Conservation (phyloP, 2,888 invertebrate species). For the Laspeyria flexula region DNA sequence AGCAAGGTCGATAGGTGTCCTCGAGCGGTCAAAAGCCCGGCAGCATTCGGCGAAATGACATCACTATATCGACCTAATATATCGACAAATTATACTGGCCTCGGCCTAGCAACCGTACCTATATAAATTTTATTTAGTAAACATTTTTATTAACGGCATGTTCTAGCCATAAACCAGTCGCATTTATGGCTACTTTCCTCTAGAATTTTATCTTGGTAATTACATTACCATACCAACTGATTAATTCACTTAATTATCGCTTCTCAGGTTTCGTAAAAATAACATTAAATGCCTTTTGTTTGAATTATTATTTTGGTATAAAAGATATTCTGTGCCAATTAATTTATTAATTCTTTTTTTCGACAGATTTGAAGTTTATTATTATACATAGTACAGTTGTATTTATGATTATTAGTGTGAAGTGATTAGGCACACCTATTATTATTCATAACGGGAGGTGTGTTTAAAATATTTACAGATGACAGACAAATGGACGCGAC, state of each 20-base stretch:
- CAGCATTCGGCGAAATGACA: conserved; percentile 22
- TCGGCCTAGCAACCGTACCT: conserved; percentile 21
- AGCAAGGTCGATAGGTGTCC: conserved; percentile 41
- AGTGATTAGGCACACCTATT: neutral
- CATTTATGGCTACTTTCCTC: conserved; percentile 35
- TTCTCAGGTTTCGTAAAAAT: conserved; percentile 17
- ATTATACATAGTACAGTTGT: neutral
- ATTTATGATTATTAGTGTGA: conserved; percentile 10
- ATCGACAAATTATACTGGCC: conserved; percentile 13
- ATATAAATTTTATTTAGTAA: conserved; percentile 25
- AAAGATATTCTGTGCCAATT: conserved; percentile 6
- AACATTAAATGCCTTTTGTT: conserved; percentile 14
- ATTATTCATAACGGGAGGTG: conserved; percentile 7
- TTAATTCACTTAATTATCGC: conserved; percentile 40
- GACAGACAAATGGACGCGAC: neutral
- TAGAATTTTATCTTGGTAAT: conserved; percentile 34
- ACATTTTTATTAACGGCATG: conserved; percentile 20
- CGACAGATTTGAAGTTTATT: conserved; percentile 4
- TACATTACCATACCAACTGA: conserved; percentile 40
- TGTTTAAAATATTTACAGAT: neutral
- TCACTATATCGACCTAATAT: conserved; percentile 16
- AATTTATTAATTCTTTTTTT: conserved; percentile 6
- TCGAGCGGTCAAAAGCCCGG: conserved; percentile 34
- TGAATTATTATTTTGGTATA: conserved; percentile 12
- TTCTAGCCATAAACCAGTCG: conserved; percentile 26